phyloP scores from a whole-genome alignment of 2,888 invertebrate species.

The Horisme vitalbata region DNA sequence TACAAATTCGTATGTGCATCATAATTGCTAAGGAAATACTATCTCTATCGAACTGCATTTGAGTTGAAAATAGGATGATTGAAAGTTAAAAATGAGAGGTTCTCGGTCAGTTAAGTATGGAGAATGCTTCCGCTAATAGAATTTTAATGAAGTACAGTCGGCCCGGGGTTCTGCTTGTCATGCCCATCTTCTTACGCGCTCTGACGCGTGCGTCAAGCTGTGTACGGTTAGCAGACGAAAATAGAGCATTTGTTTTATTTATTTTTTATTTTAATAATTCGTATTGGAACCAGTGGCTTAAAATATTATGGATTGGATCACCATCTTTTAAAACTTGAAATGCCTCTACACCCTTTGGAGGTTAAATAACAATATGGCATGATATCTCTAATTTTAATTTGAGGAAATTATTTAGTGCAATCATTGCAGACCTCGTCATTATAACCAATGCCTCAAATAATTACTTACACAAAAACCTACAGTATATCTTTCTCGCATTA shows the following conservation, averaged over 20 bases:
- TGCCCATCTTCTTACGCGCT: conserved; percentile 76
- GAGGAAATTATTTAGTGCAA: no score
- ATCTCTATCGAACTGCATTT: rapidly evolving
- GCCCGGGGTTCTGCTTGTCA: conserved; percentile 76
- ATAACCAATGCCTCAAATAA: no score
- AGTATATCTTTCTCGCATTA: no score
- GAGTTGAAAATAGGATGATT: conserved; percentile 33
- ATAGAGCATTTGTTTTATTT: conserved; percentile 19
- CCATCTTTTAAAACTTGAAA: no score
- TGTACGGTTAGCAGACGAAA: conserved; percentile 49
- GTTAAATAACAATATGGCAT: no score
- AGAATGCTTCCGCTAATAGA: conserved; percentile 82
- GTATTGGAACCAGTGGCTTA: no score
- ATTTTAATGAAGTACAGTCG: conserved; percentile 82
- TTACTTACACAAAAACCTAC: no score
- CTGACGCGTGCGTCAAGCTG: conserved; percentile 56
- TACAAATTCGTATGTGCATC: conserved; percentile 18
- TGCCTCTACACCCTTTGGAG: no score
- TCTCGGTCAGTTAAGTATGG: conserved; percentile 38
- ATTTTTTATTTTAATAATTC: no score
- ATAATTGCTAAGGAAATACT: conserved; percentile 19
- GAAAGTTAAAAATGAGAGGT: conserved; percentile 14
- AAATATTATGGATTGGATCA: no score
- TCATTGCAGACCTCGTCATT: no score
- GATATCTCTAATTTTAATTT: no score